Evolutionary conservation across 2,888 invertebrate species (phyloP).

Genomic region (Agrotis puta): DNA sequence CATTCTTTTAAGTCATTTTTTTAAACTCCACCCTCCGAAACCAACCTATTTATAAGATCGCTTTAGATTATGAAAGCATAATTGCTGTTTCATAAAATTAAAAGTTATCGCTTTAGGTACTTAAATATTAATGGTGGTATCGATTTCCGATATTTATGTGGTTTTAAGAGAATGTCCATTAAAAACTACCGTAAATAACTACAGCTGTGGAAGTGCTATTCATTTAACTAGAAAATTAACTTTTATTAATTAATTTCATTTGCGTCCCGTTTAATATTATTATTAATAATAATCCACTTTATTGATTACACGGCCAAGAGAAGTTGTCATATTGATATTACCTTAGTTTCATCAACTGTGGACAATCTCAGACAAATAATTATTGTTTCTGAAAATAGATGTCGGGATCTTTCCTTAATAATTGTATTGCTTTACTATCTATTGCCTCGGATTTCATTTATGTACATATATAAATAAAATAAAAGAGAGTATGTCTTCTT

Average conservation of each 20-base stretch:
- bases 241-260: neutral
- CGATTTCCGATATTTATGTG: constrained; percentile 46
- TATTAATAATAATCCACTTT: neutral
- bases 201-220: neutral
- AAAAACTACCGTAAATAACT: constrained; percentile 18
- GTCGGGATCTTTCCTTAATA: no score
- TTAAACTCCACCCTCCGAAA: neutral
- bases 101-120: constrained; percentile 22
- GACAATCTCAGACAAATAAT: neutral
- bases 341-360: neutral
- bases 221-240: neutral
- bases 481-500: no score
- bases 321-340: neutral
- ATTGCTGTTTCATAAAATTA: constrained; percentile 43
- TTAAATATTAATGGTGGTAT: constrained; percentile 38
- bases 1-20: neutral
- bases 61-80: constrained; percentile 44
- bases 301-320: neutral
- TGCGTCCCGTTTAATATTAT: neutral
- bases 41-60: constrained; percentile 28
- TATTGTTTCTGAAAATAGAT: no score
- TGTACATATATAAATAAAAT: no score
- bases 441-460: no score
- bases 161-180: constrained; percentile 17
- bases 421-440: no score